A percentile compares a stretch with the other conserved stretches of the same genome.
Evolutionary conservation across 2,113 vertebrate genomes (phyloP).

Genomic region (Nematolebias whitei): DNA sequence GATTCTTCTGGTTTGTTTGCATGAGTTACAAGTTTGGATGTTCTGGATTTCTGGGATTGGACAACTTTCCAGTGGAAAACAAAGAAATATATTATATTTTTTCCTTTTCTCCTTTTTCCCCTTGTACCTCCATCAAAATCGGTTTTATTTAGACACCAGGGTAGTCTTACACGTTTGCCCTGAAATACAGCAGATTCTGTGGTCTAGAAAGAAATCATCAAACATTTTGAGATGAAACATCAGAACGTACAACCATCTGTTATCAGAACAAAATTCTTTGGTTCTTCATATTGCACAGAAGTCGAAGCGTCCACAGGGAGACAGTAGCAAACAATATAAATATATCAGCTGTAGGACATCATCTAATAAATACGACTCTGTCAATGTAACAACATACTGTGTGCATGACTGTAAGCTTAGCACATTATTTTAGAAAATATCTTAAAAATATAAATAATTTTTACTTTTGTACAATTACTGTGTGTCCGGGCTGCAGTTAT

Average conservation of each 20-base stretch:
- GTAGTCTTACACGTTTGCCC: constrained; percentile 28
- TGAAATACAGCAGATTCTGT: constrained; percentile 41
- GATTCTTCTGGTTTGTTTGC: constrained; percentile 13
- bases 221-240: constrained; percentile 36
- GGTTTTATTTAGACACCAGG: constrained; percentile 12
- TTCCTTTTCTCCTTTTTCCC: not conserved
- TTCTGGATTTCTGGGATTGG: constrained; percentile 26
- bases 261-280: constrained; percentile 71
- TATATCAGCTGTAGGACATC: constrained; percentile 34
- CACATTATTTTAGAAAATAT: constrained; percentile 76
- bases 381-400: constrained; percentile 55
- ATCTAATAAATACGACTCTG: constrained; percentile 58
- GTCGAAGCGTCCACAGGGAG: constrained; percentile 47
- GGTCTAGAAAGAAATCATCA: constrained; percentile 35
- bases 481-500: constrained; percentile 47
- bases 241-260: constrained; percentile 18
- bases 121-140: constrained; percentile 2
- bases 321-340: constrained; percentile 69
- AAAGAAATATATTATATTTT: not conserved
- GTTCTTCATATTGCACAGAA: constrained; percentile 73
- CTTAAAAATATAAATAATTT: constrained; percentile 81
- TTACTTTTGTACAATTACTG: constrained; percentile 51
- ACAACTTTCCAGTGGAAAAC: constrained; percentile 13
- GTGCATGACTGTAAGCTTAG: constrained; percentile 68
- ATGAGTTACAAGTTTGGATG: constrained; percentile 17